phyloP scores from a whole-genome alignment of 1,140 invertebrate species.

The Brachionus plicatilis region DNA sequence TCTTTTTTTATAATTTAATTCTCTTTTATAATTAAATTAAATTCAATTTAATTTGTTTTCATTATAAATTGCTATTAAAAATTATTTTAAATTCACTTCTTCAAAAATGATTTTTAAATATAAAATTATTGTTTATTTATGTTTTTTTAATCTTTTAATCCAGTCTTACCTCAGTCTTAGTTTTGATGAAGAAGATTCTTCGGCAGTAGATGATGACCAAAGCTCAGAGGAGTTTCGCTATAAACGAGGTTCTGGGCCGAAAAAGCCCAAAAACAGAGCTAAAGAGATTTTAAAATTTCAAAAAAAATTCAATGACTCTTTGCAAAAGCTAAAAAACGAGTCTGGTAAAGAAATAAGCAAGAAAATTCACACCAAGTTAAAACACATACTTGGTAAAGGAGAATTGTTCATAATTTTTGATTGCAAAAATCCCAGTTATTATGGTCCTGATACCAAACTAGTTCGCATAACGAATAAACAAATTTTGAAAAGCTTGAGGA shows the following conservation, averaged over 20 bases:
- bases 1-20: not conserved
- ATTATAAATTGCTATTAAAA: not conserved
- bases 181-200: not conserved
- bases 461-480: not conserved
- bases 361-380: not conserved
- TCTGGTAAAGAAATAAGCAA: not conserved
- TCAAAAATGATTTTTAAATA: not conserved
- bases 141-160: not conserved
- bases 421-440: conserved; percentile 10
- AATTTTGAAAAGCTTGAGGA: not conserved
- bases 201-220: not conserved
- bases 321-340: not conserved
- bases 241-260: not conserved
- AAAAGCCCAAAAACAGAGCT: not conserved
- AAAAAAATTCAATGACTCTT: not conserved
- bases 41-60: not conserved
- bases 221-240: not conserved
- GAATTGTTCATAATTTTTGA: not conserved
- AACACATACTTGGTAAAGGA: not conserved
- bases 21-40: not conserved
- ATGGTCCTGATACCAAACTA: not conserved
- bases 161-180: not conserved
- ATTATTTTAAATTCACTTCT: not conserved
- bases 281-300: not conserved
- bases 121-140: not conserved